Evolutionary conservation across 2,888 invertebrate species (phyloP), one percentile per base, ranked within the genome.

Genomic region (Oligia strigilis): DNA sequence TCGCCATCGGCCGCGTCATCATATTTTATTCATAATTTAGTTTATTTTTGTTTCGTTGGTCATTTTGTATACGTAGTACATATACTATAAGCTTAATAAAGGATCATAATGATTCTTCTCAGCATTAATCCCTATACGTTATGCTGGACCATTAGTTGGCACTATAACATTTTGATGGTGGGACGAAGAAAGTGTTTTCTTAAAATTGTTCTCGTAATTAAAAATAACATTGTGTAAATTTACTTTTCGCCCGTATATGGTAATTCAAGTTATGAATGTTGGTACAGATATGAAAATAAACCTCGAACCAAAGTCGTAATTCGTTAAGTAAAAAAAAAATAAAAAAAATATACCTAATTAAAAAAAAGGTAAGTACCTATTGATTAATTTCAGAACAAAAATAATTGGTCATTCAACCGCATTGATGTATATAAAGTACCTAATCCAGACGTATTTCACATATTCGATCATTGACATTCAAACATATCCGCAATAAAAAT

Each of bases 11-110:
- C 29, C n/a, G 29, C 17, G 36, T 19, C 13, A 43, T 1, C 13
- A 46, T 62, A 75, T 75, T 80, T 79, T 75, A 72, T 49, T 49
- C 1, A 49, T 19, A n/a, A 23, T 60, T 29, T 49, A 0, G 4
- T 49, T 55, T 29, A 0, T n/a, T 71, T 23, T 40, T 64, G 17
- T 36, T 29, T 66, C n/a, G 11, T 49, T 81, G 29, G 0, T 19
- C 29, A 14, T 49, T 66, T 65, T 60, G 0, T n/a, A 46, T 9
- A 11, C 14, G 55, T 29, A 62, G 8, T 17, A 40, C 9, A n/a
- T 11, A 40, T 6, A 49, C 19, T 8, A 64, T 1, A 36, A 19
- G 11, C 11, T n/a, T 23, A 11, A 49, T 19, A 40, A 49, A 29
- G 11, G 69, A 29, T 52, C 19, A 19, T 19, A 70, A 71, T 4